Evolutionary conservation across 2,888 invertebrate species (phyloP).

Genomic region (Epistrophella euchroma): DNA sequence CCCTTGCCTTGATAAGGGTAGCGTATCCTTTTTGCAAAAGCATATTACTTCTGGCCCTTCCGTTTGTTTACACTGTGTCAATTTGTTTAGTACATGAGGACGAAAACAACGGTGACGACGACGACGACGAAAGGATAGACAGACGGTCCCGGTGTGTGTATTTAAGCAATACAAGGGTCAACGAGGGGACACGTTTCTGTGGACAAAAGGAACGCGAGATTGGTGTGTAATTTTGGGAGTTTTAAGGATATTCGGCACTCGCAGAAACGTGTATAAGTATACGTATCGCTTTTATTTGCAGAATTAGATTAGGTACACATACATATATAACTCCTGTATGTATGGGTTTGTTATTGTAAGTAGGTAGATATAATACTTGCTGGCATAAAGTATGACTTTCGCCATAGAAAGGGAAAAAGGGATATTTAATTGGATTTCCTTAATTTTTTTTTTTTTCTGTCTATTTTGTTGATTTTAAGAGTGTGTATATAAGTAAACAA

Average conservation of each 20-base stretch:
- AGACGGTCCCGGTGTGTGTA: slow-evolving; percentile 29
- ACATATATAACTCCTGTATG: background rate
- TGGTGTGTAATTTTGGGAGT: slow-evolving; percentile 67
- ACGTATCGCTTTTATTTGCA: slow-evolving; percentile 64
- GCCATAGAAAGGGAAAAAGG: slow-evolving; percentile 48
- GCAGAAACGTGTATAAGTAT: slow-evolving; percentile 50
- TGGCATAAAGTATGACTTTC: slow-evolving; percentile 1
- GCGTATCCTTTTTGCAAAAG: slow-evolving; percentile 57
- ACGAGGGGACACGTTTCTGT: slow-evolving; percentile 50
- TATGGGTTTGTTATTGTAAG: background rate
- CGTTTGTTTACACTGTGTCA: slow-evolving; percentile 71
- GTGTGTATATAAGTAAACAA: slow-evolving; percentile 45
- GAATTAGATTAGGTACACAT: slow-evolving; percentile 55
- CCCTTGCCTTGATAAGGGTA: slow-evolving; percentile 71
- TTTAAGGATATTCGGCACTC: slow-evolving; percentile 53
- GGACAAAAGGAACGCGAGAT: slow-evolving; percentile 33
- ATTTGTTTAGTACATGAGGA: slow-evolving; percentile 69
- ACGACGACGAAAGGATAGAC: background rate
- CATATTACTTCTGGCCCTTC: slow-evolving; percentile 43
- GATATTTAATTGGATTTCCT: slow-evolving; percentile 73
- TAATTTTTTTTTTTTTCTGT: slow-evolving; percentile 32
- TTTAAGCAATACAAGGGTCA: slow-evolving; percentile 56
- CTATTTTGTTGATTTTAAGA: slow-evolving; percentile 42
- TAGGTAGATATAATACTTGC: slow-evolving; percentile 21
- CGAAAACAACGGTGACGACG: slow-evolving; percentile 16